These are phyloP conservation scores for Leucosticte australis DNA, from an alignment of 2,113 vertebrate species.

Conservation along the genomic window DNA sequence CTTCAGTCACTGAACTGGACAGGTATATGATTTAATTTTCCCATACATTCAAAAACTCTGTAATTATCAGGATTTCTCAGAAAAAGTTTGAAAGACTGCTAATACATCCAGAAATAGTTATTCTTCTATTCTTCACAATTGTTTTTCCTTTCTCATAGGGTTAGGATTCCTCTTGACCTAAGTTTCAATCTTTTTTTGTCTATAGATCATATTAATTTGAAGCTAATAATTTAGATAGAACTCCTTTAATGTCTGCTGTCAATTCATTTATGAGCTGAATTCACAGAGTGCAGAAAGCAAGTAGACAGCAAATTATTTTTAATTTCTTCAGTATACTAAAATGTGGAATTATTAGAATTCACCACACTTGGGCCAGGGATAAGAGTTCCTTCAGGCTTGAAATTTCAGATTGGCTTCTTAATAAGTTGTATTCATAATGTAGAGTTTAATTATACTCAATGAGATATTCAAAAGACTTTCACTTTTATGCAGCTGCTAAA, in stretches of 20 bases:
- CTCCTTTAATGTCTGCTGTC: neutral
- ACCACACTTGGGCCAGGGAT: neutral
- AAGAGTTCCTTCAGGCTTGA: neutral
- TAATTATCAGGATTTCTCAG: neutral
- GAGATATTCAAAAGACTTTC: neutral
- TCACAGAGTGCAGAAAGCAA: neutral
- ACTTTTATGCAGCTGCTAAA: conserved; percentile 10
- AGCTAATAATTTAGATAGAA: neutral
- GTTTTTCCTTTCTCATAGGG: neutral
- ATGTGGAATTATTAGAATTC: neutral
- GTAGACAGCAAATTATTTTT: neutral
- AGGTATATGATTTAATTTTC: neutral
- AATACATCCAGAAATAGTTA: neutral
- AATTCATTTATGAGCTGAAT: neutral
- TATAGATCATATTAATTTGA: neutral
- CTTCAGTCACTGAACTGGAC: neutral
- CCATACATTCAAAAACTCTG: neutral
- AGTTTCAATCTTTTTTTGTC: neutral
- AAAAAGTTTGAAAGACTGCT: neutral
- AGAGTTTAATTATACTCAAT: neutral
- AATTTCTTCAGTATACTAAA: neutral
- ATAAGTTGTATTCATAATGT: neutral
- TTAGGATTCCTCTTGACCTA: neutral
- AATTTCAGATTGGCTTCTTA: neutral
- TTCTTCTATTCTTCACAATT: neutral